Evolutionary conservation across 30 jellyfish, hydroid and myxozoan genomes (phyloP), one percentile per base, ranked within the genome.

Genomic region (Hydractinia symbiolongicarpus): DNA sequence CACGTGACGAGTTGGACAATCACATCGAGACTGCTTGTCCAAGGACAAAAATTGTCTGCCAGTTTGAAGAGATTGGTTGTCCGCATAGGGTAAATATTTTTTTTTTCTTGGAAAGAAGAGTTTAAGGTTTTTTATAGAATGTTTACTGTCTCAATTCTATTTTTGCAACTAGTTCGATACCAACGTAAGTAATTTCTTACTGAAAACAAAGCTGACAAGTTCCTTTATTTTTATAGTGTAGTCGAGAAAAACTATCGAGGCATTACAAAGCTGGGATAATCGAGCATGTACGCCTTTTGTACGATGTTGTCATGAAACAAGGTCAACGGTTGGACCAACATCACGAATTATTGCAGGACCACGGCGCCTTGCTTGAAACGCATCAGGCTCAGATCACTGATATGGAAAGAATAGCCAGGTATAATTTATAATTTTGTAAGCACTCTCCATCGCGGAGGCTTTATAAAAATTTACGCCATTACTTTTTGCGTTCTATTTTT

Each of bases 11-110:
- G 93, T 86, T 93, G 67, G 98, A 93, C 79, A 84, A 83, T 6
- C 98, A 93, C 81, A 87, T 93, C 72, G 98, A 93, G 62, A 88
- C 81, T 60, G 96, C 87, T 51, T 93, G 98, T 72, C 98, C 98
- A 64, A 66, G 98, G 62, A 93, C 98, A 58, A 93, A 87, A 77
- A 83, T 93, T 60, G 85, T 93, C 88, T 93, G 98, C 57, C 98
- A 93, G 57, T 93, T 88, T 77, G 98, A 93, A 53, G 96, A 87
- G 49, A 84, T 93, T 70, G 98, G 98, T 7, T 93, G 98, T 51
- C 74, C 96, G 4, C 94, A 87, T 77, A 81, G 98, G 86, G 98
- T 93, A 81, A 79, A 84, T 76, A 15, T 73, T 19, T 9, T 72
- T 30, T n/a, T 30, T 2, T 30, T 1, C 44, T 30, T 4, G 21